These are phyloP conservation scores for Aricia artaxerxes DNA, from an alignment of 2,888 invertebrate genomes.

Conservation along the genomic window DNA sequence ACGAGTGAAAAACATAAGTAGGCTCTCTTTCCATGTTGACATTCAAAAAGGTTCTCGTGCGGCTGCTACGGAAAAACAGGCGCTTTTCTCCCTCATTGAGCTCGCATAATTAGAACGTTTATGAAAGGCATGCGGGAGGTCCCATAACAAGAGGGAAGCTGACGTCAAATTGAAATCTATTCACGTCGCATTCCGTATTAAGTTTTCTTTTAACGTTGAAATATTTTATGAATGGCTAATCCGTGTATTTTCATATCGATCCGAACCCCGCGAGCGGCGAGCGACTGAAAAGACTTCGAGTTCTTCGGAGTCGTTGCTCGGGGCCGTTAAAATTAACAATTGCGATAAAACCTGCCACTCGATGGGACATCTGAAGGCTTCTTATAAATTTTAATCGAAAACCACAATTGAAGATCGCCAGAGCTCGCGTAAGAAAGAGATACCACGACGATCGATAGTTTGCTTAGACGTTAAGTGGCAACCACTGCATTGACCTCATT, in stretches of 20 bases:
- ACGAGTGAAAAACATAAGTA: background rate
- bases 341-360: slow-evolving; percentile 7
- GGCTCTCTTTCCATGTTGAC: slow-evolving; percentile 27
- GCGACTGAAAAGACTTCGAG: background rate
- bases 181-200: background rate
- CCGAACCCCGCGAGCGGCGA: background rate
- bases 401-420: slow-evolving; percentile 38
- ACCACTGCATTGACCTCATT: slow-evolving; percentile 78
- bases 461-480: slow-evolving; percentile 75
- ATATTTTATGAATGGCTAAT: slow-evolving; percentile 20
- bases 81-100: slow-evolving; percentile 31
- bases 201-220: background rate
- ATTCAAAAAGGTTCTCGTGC: slow-evolving; percentile 32
- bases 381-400: slow-evolving; percentile 39
- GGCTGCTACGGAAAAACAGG: slow-evolving; percentile 29
- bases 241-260: slow-evolving; percentile 8
- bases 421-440: slow-evolving; percentile 72
- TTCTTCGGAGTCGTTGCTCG: background rate
- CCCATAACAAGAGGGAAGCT: slow-evolving; percentile 27
- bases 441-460: slow-evolving; percentile 74
- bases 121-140: slow-evolving; percentile 30
- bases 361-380: background rate
- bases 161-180: slow-evolving; percentile 13
- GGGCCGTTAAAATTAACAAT: background rate
- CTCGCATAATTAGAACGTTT: slow-evolving; percentile 32